These are phyloP conservation scores for Drosophila leonis DNA, from an alignment of 2,888 invertebrate genomes.

Conservation along the genomic window DNA sequence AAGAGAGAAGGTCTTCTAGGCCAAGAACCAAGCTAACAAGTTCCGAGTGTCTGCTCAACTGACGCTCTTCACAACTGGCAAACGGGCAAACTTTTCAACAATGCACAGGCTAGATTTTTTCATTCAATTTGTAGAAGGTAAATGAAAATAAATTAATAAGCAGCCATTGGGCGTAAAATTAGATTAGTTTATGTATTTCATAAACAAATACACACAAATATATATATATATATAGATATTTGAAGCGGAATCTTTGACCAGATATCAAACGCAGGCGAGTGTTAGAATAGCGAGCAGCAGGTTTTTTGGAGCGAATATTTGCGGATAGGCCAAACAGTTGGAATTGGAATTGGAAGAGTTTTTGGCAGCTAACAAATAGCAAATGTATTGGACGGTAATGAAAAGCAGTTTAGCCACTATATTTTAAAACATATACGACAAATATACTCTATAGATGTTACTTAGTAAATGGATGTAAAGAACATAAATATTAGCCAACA, in stretches of 20 bases:
- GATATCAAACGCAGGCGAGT: neutral
- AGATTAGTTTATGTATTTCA: constrained; percentile 35
- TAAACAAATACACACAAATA: neutral
- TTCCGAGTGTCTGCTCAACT: constrained; percentile 22
- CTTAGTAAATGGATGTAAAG: constrained; percentile 34
- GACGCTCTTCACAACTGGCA: constrained; percentile 8
- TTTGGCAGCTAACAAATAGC: neutral
- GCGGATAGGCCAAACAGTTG: neutral
- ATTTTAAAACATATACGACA: constrained; percentile 16
- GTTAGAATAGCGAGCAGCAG: constrained; percentile 23
- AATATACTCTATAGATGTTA: constrained; percentile 40
- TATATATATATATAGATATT: neutral
- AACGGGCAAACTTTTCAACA: constrained; percentile 60
- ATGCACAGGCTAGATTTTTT: constrained; percentile 35
- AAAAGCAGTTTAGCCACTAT: constrained; percentile 32
- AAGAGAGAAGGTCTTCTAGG: neutral
- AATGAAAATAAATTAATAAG: constrained; percentile 26
- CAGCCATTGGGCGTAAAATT: constrained; percentile 14
- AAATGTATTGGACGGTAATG: constrained; percentile 12
- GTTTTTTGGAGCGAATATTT: constrained; percentile 48
- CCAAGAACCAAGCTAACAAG: neutral
- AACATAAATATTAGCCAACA: constrained; percentile 28
- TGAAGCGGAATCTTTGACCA: neutral
- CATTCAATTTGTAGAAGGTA: constrained; percentile 32
- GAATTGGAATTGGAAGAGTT: neutral